Evolutionary conservation across 2,888 invertebrate genomes (phyloP).

Genomic region (Drosophila infuscata): DNA sequence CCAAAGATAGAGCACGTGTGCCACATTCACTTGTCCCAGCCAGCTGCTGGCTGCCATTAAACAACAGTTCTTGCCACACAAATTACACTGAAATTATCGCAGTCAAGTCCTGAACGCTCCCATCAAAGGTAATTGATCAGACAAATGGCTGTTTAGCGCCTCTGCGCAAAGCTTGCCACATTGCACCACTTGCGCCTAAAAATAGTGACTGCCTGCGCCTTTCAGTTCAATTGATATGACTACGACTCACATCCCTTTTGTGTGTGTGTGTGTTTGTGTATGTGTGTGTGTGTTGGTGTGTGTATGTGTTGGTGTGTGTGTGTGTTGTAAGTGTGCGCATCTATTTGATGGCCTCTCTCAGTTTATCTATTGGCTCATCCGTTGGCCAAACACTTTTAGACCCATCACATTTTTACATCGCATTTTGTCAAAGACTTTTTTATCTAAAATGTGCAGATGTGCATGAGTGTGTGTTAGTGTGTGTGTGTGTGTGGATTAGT

Average conservation of each 20-base stretch:
- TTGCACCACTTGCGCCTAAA: slow-evolving; percentile 42
- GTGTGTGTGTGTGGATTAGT: slow-evolving; percentile 5
- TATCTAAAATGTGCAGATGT: slow-evolving; percentile 33
- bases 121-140: slow-evolving; percentile 71
- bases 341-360: background rate
- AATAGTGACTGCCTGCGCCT: slow-evolving; percentile 42
- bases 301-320: slow-evolving; percentile 21
- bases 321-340: slow-evolving; percentile 8
- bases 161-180: slow-evolving; percentile 27
- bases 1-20: slow-evolving; percentile 69
- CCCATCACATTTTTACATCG: slow-evolving; percentile 50
- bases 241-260: background rate
- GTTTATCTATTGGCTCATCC: slow-evolving; percentile 40
- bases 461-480: background rate
- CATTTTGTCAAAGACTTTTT: slow-evolving; percentile 44
- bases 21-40: slow-evolving; percentile 22
- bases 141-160: slow-evolving; percentile 50
- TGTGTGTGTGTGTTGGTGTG: slow-evolving; percentile 1
- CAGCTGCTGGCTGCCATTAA: slow-evolving; percentile 60
- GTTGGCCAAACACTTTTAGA: slow-evolving; percentile 59
- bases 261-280: slow-evolving; percentile 12
- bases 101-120: slow-evolving; percentile 15
- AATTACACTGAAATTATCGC: slow-evolving; percentile 56
- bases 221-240: slow-evolving; percentile 54
- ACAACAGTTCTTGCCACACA: slow-evolving; percentile 15